Evolutionary conservation across 2,797 vertebrate species (phyloP).

Genomic region (Cirrhinus mrigala): DNA sequence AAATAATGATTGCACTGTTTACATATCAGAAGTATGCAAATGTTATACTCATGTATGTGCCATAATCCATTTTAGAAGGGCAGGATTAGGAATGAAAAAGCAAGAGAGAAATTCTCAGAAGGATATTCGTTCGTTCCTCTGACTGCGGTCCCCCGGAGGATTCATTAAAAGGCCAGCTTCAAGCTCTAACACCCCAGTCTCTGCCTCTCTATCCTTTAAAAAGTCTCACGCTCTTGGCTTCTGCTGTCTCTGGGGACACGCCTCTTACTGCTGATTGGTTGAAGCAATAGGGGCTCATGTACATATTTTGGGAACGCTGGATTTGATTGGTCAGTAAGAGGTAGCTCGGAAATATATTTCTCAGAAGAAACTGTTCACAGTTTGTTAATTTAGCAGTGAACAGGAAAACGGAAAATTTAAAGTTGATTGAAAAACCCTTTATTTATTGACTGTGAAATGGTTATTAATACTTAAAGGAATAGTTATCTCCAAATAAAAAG

Average conservation of each 20-base stretch:
- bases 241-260: conserved; percentile 20
- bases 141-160: conserved; percentile 36
- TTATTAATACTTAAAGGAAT: neutral
- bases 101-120: conserved; percentile 19
- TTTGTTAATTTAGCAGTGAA: conserved; percentile 18
- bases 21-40: neutral
- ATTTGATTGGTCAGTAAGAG: conserved; percentile 41
- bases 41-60: neutral
- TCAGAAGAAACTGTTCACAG: conserved; percentile 19
- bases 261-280: conserved; percentile 35
- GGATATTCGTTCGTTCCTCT: conserved; percentile 34
- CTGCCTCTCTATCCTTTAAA: conserved; percentile 27
- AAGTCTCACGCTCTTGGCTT: conserved; percentile 28
- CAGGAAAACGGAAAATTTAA: neutral
- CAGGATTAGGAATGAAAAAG: conserved; percentile 13
- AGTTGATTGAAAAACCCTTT: neutral
- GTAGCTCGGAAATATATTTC: conserved; percentile 8
- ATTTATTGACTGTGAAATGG: neutral
- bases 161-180: conserved; percentile 59
- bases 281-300: neutral
- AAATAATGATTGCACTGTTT: neutral
- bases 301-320: conserved; percentile 37
- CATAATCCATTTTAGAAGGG: conserved; percentile 1
- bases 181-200: conserved; percentile 39
- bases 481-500: neutral